A percentile compares a stretch with the other conserved stretches of the same genome.
Conservation (phyloP, 2,888 invertebrate species). For the Platynereis dumerilii region DNA sequence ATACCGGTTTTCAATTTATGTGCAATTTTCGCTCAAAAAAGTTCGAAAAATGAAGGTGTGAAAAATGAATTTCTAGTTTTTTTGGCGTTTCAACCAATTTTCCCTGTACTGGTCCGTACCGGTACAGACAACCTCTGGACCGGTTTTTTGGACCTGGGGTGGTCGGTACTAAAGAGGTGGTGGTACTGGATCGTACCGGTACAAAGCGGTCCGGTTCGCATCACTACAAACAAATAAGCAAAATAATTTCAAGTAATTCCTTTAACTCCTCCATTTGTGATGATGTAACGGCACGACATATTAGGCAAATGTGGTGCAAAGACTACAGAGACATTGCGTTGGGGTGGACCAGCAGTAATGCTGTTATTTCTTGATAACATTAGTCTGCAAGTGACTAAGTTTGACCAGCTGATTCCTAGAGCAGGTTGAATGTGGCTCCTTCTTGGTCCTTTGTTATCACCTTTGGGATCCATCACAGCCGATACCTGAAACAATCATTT, state of each 20-base stretch:
- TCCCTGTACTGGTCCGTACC: too few relatives aligned
- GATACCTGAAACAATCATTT: constrained; percentile 19
- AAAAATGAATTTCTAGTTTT: too few relatives aligned
- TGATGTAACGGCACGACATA: constrained; percentile 65
- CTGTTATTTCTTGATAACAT: constrained; percentile 61
- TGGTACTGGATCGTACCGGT: too few relatives aligned
- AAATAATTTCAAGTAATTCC: constrained; percentile 30
- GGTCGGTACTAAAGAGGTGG: too few relatives aligned
- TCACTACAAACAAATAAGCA: too few relatives aligned
- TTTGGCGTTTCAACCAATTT: too few relatives aligned
- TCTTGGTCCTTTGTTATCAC: neutral
- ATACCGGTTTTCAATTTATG: too few relatives aligned
- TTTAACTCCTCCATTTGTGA: constrained; percentile 65
- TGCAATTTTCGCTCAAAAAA: too few relatives aligned
- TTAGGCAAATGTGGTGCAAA: constrained; percentile 70
- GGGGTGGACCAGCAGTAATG: constrained; percentile 14
- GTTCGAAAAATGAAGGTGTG: too few relatives aligned
- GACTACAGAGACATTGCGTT: constrained; percentile 65
- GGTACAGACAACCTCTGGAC: too few relatives aligned
- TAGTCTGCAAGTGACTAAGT: constrained; percentile 71
- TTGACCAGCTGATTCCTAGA: constrained; percentile 74
- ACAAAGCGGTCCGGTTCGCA: too few relatives aligned
- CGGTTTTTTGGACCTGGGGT: too few relatives aligned
- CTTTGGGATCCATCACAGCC: constrained; percentile 23
- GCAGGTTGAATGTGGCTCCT: constrained; percentile 65